phyloP scores from a whole-genome alignment of 2,113 vertebrate genomes.

The Strix uralensis region DNA sequence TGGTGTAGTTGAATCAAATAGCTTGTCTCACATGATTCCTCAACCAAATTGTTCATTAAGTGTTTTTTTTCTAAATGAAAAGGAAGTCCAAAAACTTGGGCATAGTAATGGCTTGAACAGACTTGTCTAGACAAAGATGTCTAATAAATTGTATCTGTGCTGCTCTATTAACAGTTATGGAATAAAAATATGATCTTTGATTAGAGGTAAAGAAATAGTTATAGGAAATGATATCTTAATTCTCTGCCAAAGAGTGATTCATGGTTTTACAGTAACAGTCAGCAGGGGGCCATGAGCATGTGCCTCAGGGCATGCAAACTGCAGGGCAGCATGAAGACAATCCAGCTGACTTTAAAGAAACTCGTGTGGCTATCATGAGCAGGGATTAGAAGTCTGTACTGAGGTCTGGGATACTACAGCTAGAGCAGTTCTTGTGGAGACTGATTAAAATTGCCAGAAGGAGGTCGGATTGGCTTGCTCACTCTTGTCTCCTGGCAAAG shows the following conservation, averaged over 20 bases:
- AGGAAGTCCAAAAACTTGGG: not conserved
- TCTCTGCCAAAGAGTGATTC: not conserved
- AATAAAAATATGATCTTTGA: not conserved
- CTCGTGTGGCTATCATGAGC: not conserved
- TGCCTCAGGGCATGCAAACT: not conserved
- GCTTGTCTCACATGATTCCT: not conserved
- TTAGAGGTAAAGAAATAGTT: not conserved
- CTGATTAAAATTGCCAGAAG: not conserved
- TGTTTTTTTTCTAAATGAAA: not conserved
- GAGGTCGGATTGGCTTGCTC: not conserved
- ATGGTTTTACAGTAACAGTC: not conserved
- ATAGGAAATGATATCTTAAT: not conserved
- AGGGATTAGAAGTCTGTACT: not conserved
- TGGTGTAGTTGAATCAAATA: not conserved
- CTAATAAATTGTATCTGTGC: not conserved
- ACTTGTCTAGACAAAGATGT: not conserved
- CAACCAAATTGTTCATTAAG: not conserved
- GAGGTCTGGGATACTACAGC: not conserved
- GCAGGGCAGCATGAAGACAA: not conserved
- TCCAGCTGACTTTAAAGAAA: not conserved
- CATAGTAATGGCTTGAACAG: not conserved
- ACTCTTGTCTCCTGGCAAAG: not conserved
- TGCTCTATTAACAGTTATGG: not conserved
- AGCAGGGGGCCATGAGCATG: not conserved
- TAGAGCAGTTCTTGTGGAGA: not conserved